Conservation (phyloP, 2,888 invertebrate genomes). For the Microplitis deprimator region DNA sequence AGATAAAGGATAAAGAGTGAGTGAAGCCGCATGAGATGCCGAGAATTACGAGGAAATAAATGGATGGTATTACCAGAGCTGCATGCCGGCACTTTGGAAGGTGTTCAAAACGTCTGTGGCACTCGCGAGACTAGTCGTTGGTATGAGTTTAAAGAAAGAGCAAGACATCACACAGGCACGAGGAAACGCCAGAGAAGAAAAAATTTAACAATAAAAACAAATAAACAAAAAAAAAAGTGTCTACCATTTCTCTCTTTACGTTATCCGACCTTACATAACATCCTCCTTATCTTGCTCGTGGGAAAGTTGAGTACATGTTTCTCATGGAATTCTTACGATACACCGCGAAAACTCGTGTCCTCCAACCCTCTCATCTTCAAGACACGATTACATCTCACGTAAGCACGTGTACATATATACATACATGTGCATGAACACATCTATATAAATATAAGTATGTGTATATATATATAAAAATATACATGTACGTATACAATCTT, state of each 20-base stretch:
- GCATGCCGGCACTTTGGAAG: slow-evolving; percentile 48
- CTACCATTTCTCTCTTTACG: slow-evolving; percentile 54
- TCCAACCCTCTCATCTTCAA: slow-evolving; percentile 35
- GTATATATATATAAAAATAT: not conserved
- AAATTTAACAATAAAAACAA: slow-evolving; percentile 15
- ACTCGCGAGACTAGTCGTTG: slow-evolving; percentile 17
- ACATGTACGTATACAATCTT: slow-evolving; percentile 12
- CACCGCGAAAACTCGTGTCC: slow-evolving; percentile 58
- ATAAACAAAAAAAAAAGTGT: slow-evolving; percentile 8
- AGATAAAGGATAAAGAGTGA: slow-evolving; percentile 9
- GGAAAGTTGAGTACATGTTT: slow-evolving; percentile 37
- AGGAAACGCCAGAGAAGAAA: slow-evolving; percentile 11
- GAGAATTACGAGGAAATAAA: slow-evolving; percentile 52
- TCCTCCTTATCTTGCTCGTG: slow-evolving; percentile 40
- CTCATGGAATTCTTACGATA: slow-evolving; percentile 61
- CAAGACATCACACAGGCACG: not conserved
- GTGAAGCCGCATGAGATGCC: slow-evolving; percentile 29
- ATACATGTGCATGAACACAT: not conserved
- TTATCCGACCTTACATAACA: slow-evolving; percentile 55
- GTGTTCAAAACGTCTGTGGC: slow-evolving; percentile 50
- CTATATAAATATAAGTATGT: not conserved
- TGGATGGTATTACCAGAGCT: slow-evolving; percentile 48
- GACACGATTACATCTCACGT: slow-evolving; percentile 34
- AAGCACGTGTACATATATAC: slow-evolving; percentile 7
- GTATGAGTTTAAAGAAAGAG: not conserved